A percentile compares a stretch with the other conserved stretches of the same genome.
phyloP scores from a whole-genome alignment of 1,140 invertebrate species.

The Samia ricini region DNA sequence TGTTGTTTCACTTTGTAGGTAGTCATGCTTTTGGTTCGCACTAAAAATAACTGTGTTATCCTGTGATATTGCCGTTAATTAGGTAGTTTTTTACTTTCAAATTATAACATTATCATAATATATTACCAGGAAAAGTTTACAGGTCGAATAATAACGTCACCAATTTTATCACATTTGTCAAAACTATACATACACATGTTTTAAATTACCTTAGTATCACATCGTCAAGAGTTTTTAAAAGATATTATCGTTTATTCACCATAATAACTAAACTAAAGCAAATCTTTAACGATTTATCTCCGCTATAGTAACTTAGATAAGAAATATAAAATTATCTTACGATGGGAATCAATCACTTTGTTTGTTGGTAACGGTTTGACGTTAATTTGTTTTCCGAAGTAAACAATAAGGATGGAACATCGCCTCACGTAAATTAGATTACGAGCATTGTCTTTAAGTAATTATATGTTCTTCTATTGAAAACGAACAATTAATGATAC shows the following conservation, averaged over 20 bases:
- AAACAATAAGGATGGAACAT: conserved; percentile 13
- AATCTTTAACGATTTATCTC: neutral
- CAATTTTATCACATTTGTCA: too few relatives aligned
- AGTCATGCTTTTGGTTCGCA: too few relatives aligned
- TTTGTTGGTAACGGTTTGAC: conserved; percentile 8
- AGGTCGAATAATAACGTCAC: too few relatives aligned
- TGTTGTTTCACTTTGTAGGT: too few relatives aligned
- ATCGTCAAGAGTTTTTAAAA: neutral
- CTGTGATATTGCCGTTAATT: too few relatives aligned
- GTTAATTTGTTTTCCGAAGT: conserved; percentile 13
- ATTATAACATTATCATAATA: too few relatives aligned
- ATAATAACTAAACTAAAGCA: neutral
- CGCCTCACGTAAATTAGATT: conserved; percentile 5
- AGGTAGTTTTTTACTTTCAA: too few relatives aligned
- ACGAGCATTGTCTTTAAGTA: neutral
- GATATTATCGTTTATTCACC: neutral
- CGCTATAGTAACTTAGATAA: neutral
- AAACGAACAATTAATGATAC: conserved; percentile 9
- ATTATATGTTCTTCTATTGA: conserved; percentile 11
- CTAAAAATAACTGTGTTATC: too few relatives aligned
- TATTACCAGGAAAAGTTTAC: too few relatives aligned
- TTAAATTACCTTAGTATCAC: neutral
- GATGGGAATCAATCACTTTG: conserved; percentile 12
- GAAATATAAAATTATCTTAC: neutral
- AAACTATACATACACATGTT: too few relatives aligned